A percentile compares a stretch with the other conserved stretches of the same genome.
These are phyloP conservation scores for Lochmaea crataegi DNA, from an alignment of 2,888 invertebrate genomes.

Conservation along the genomic window DNA sequence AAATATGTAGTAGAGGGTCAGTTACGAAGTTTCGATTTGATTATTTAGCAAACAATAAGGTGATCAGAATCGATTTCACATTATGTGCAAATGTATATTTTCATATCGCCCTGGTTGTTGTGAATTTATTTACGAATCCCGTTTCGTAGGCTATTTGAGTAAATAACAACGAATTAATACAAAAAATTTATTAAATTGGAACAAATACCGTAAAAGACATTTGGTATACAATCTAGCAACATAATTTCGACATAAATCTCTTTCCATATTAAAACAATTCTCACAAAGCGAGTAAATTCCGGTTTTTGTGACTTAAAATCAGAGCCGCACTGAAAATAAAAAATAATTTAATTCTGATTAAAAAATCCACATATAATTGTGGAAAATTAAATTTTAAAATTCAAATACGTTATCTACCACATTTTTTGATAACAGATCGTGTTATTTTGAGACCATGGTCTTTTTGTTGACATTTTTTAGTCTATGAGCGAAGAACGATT, in stretches of 20 bases:
- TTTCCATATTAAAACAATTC: slow-evolving; percentile 46
- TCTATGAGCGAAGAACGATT: too few species aligned
- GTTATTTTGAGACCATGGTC: too few species aligned
- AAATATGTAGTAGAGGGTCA: too few species aligned
- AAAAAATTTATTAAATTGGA: slow-evolving; percentile 44
- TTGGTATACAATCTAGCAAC: slow-evolving; percentile 41
- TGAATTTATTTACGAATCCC: background rate
- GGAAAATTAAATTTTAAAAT: too few species aligned
- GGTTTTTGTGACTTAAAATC: slow-evolving; percentile 41
- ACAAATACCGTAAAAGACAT: slow-evolving; percentile 44
- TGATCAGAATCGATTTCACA: too few species aligned
- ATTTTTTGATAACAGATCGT: too few species aligned
- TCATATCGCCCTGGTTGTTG: background rate
- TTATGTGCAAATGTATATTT: too few species aligned
- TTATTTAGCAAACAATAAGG: too few species aligned
- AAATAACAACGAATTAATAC: background rate
- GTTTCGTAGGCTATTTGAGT: background rate
- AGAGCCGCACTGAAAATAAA: background rate
- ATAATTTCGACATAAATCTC: slow-evolving; percentile 41
- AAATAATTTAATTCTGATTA: background rate
- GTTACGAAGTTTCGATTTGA: too few species aligned
- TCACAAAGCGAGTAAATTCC: slow-evolving; percentile 41
- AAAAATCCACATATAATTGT: too few species aligned
- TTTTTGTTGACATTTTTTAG: too few species aligned
- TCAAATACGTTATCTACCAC: too few species aligned